Base-by-base conservation (phyloP, 2,888 invertebrate species). In the Perithous albicinctus region DNA sequence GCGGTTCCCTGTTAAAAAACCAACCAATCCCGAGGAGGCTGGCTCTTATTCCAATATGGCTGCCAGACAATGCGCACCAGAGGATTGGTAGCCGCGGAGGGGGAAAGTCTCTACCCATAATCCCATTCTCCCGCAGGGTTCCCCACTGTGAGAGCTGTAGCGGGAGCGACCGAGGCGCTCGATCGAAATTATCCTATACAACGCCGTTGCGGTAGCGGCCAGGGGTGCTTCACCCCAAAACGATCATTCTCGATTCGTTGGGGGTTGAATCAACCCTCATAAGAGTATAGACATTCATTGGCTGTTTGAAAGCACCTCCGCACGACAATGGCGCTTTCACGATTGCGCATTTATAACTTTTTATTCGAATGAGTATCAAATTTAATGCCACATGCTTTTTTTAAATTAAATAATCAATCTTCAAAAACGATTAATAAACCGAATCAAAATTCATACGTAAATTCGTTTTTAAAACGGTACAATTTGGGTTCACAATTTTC, bases 11-110 rank as follows among this genome's bases (percentile, higher is more conserved):
- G 84, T 90, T 88, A 76, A 90, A 90, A 90, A 91, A 90, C 89
- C 86, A 89, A 91, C 92, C 92, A 92, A 92, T 92, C 91, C 86
- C 87, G 88, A 83, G 87, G 87, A 87, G 89, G 89, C 88, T 90
- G 87, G 89, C 89, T 91, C 88, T 89, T 87, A 89, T 86, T 90
- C 90, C 91, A 92, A 91, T 88, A 92, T 91, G 92, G 92, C 91
- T 90, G 91, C 91, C 89, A 88, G 90, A 91, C 91, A 91, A 91
- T 92, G 88, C 89, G 89, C 89, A 88, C 85, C 84, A 85, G 86
- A 87, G 86, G 85, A 84, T 85, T 84, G 85, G 76, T 54, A 78
- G 77, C n/a, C 54, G 73, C 70, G 78, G 87, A 85, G 87, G 86
- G 87, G 87, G 88, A 86, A 87, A 77, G 81, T 83, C 86, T 89